A percentile compares a stretch with the other conserved stretches of the same genome.
phyloP scores from a whole-genome alignment of 2,888 invertebrate genomes.

The Sacculina carcini region DNA sequence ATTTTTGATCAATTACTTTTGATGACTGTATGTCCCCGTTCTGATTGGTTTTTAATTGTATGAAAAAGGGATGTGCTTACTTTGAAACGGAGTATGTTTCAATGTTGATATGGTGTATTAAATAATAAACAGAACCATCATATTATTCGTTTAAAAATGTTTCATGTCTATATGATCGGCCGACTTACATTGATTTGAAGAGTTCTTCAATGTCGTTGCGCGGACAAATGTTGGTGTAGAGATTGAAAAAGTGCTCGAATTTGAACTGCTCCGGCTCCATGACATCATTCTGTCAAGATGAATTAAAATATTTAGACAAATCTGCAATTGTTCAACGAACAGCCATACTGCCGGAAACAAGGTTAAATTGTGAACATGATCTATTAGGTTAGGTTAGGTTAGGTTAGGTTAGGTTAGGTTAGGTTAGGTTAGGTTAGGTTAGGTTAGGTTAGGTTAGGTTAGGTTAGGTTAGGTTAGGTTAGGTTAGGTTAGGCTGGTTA shows the following conservation, averaged over 20 bases:
- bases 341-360: no score
- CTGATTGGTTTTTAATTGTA: no score
- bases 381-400: conserved; percentile 3
- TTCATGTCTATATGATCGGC: no score
- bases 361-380: no score
- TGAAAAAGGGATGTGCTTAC: not conserved
- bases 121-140: no score
- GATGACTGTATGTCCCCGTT: no score
- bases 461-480: conserved; percentile 6
- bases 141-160: no score
- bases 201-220: conserved; percentile 95
- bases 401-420: conserved; percentile 5
- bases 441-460: conserved; percentile 1
- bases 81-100: not conserved
- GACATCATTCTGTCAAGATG: conserved; percentile 43
- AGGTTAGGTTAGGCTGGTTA: conserved; percentile 3
- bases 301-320: conserved; percentile 5
- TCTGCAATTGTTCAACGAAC: not conserved
- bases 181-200: conserved; percentile 73
- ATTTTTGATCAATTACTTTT: no score
- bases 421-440: conserved; percentile 6
- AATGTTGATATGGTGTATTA: no score
- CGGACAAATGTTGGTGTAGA: conserved; percentile 97
- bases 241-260: conserved; percentile 91
- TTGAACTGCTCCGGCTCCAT: conserved; percentile 86